A percentile compares a stretch with the other conserved stretches of the same genome.
These are phyloP conservation scores for Helleia helle DNA, from an alignment of 2,888 invertebrate species.

Conservation along the genomic window DNA sequence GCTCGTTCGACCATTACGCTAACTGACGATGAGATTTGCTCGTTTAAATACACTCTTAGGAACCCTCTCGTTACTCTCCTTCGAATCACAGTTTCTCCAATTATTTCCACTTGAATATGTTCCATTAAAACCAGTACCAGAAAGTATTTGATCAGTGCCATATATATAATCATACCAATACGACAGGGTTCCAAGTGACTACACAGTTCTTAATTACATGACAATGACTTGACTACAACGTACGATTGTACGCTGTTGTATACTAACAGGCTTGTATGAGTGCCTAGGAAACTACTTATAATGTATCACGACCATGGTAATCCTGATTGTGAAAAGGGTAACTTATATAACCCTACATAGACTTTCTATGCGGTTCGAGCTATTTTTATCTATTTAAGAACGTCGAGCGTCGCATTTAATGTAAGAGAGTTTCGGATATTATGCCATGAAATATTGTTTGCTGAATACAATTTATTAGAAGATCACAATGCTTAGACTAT, in stretches of 20 bases:
- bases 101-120: neutral
- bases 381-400: slow-evolving; percentile 58
- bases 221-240: too few relatives aligned
- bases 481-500: slow-evolving; percentile 60
- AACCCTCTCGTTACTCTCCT: slow-evolving; percentile 15
- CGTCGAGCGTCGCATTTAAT: slow-evolving; percentile 31
- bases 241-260: slow-evolving; percentile 32
- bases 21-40: slow-evolving; percentile 79
- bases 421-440: slow-evolving; percentile 32
- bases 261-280: slow-evolving; percentile 59
- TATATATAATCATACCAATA: neutral
- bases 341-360: slow-evolving; percentile 21
- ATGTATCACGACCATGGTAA: slow-evolving; percentile 63
- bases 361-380: slow-evolving; percentile 40
- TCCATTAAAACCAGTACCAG: too few relatives aligned
- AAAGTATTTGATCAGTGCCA: neutral
- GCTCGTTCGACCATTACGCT: slow-evolving; percentile 97
- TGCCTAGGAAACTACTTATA: slow-evolving; percentile 71
- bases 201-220: slow-evolving; percentile 32
- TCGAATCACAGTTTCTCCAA: neutral
- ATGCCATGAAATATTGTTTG: slow-evolving; percentile 42
- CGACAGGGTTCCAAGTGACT: slow-evolving; percentile 27
- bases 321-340: slow-evolving; percentile 71
- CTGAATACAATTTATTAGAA: slow-evolving; percentile 44
- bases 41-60: slow-evolving; percentile 37